These are phyloP conservation scores for Eupelmus urozonus DNA, from an alignment of 2,888 invertebrate species.

Conservation along the genomic window DNA sequence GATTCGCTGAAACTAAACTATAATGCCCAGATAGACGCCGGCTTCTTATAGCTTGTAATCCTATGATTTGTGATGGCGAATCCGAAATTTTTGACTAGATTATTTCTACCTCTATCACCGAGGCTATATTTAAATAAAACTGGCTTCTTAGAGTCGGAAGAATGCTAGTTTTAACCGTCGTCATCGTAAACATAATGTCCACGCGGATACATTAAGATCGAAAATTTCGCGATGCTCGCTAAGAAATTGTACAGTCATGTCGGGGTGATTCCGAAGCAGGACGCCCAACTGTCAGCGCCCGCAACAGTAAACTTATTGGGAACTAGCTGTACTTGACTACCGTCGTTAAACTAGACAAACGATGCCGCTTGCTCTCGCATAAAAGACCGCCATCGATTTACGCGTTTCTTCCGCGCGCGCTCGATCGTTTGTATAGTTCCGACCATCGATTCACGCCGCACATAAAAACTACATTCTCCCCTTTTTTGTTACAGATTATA, in stretches of 20 bases:
- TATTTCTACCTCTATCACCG: not conserved
- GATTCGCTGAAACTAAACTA: not conserved
- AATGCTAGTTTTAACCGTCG: slow-evolving; percentile 10
- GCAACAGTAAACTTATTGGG: slow-evolving; percentile 25
- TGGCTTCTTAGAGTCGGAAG: not conserved
- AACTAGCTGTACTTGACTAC: slow-evolving; percentile 26
- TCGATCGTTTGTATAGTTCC: not conserved
- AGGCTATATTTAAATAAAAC: slow-evolving; percentile 12
- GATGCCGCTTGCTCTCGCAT: not conserved
- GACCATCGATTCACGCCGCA: not conserved
- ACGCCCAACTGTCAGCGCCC: not conserved
- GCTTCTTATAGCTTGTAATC: slow-evolving; percentile 24
- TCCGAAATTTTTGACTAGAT: not conserved
- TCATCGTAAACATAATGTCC: not conserved
- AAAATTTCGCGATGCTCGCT: not conserved
- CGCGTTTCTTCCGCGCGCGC: not conserved
- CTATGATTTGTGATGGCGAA: slow-evolving; percentile 25
- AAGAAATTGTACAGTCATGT: slow-evolving; percentile 32
- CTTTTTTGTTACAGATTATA: slow-evolving; percentile 62
- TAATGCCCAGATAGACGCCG: too few species aligned
- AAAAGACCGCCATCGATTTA: not conserved
- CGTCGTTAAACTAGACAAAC: not conserved
- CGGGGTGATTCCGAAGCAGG: not conserved
- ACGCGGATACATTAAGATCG: not conserved
- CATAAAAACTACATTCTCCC: not conserved